Conservation (phyloP, 2,888 invertebrate species). For the Horisme vitalbata region DNA sequence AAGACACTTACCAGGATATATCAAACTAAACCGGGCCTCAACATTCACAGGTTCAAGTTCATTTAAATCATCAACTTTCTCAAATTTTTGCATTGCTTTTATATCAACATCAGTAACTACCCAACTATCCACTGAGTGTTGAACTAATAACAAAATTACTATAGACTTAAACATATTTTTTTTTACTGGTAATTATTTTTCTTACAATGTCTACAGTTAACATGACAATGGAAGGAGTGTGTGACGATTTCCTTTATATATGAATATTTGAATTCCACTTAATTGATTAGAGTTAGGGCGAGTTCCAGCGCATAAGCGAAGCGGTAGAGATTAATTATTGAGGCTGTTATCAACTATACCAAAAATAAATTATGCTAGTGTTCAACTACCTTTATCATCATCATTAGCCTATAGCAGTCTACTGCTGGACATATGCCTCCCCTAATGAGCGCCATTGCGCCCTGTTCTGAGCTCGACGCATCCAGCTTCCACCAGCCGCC, state of each 20-base stretch:
- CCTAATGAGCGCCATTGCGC: too few species aligned
- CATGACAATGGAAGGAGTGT: slow-evolving; percentile 19
- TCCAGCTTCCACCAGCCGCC: too few species aligned
- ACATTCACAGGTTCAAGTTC: background rate
- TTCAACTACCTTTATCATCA: too few species aligned
- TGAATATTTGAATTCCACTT: slow-evolving; percentile 29
- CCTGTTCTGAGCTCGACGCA: too few species aligned
- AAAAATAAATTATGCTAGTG: too few species aligned
- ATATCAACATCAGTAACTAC: slow-evolving; percentile 33
- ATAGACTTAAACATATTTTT: slow-evolving; percentile 2
- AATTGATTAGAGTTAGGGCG: slow-evolving; percentile 29
- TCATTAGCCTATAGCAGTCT: too few species aligned
- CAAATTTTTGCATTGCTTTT: background rate
- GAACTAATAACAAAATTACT: slow-evolving; percentile 7
- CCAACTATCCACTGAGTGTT: slow-evolving; percentile 30
- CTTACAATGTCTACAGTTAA: too few species aligned
- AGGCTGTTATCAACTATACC: too few species aligned
- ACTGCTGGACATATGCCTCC: too few species aligned
- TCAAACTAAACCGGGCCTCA: slow-evolving; percentile 39
- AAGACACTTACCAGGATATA: slow-evolving; percentile 52
- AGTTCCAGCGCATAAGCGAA: slow-evolving; percentile 13
- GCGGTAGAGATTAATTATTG: background rate
- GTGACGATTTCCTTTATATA: slow-evolving; percentile 34
- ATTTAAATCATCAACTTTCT: slow-evolving; percentile 1
- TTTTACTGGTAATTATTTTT: too few species aligned